Percentiles rank a stretch among this genome's conserved stretches.
Evolutionary conservation across 2,113 vertebrate species (phyloP).

Genomic region (Nipponia nippon): DNA sequence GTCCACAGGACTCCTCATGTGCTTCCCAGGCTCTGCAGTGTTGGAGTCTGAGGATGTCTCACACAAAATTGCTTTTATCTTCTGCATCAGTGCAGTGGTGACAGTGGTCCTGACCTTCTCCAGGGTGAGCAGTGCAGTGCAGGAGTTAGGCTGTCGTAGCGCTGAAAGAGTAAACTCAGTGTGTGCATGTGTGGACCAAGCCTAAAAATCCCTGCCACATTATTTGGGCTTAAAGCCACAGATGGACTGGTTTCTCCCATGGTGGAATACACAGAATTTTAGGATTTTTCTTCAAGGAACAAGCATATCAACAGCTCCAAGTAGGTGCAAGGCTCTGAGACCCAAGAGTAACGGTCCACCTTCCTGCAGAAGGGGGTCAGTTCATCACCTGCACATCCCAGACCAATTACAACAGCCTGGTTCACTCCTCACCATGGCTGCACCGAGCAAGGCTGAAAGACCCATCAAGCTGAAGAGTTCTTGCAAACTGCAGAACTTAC

Average conservation of each 20-base stretch:
- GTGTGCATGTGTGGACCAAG: neutral
- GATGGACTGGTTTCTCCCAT: neutral
- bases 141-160: neutral
- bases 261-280: neutral
- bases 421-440: neutral
- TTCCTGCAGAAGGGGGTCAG: neutral
- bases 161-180: neutral
- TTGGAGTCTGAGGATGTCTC: neutral
- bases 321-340: neutral
- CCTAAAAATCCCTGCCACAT: neutral
- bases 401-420: neutral
- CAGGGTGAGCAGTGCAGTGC: neutral
- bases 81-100: neutral
- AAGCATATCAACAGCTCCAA: neutral
- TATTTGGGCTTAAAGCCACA: neutral
- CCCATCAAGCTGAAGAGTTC: neutral
- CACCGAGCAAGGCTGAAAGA: neutral
- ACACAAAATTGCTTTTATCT: neutral
- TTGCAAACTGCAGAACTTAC: neutral
- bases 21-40: neutral
- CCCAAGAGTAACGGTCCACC: neutral
- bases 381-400: neutral
- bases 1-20: neutral
- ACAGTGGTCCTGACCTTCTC: neutral
- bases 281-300: neutral